These are phyloP conservation scores for Isichthys henryi DNA, from an alignment of 2,113 vertebrate species.

Conservation along the genomic window DNA sequence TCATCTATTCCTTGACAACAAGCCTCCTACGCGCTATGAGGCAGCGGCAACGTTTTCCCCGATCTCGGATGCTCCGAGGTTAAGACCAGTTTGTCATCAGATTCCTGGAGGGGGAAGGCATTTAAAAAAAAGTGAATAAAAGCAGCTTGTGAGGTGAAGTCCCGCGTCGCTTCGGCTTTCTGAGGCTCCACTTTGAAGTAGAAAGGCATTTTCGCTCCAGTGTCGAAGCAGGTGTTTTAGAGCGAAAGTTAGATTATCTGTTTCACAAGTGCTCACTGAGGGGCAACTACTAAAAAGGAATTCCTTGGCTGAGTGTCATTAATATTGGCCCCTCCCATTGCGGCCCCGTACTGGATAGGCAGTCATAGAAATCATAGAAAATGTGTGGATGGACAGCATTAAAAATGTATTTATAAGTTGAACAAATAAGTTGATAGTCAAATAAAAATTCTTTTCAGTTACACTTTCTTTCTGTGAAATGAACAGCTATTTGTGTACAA, in stretches of 20 bases:
- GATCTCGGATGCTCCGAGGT: slow-evolving; percentile 46
- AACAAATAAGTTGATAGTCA: background rate
- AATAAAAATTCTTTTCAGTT: background rate
- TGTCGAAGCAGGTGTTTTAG: background rate
- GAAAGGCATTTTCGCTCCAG: background rate
- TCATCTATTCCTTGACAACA: slow-evolving; percentile 10
- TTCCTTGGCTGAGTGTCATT: background rate
- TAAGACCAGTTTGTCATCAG: slow-evolving; percentile 58
- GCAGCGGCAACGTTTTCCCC: background rate
- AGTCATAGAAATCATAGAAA: too few relatives aligned
- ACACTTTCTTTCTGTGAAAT: background rate
- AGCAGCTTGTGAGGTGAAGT: slow-evolving; percentile 36
- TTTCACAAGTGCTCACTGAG: background rate
- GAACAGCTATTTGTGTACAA: background rate
- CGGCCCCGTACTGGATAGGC: background rate
- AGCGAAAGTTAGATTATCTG: background rate
- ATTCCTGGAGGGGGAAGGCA: slow-evolving; percentile 46
- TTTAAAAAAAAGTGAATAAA: slow-evolving; percentile 36
- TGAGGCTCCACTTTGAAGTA: background rate
- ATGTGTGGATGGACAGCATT: background rate
- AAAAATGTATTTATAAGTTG: too few relatives aligned
- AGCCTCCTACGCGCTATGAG: slow-evolving; percentile 40
- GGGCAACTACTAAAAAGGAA: background rate
- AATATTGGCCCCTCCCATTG: background rate
- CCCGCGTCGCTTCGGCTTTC: slow-evolving; percentile 12